Evolutionary conservation across 2,797 vertebrate species (phyloP).

Genomic region (Enteromius trimaculatus): DNA sequence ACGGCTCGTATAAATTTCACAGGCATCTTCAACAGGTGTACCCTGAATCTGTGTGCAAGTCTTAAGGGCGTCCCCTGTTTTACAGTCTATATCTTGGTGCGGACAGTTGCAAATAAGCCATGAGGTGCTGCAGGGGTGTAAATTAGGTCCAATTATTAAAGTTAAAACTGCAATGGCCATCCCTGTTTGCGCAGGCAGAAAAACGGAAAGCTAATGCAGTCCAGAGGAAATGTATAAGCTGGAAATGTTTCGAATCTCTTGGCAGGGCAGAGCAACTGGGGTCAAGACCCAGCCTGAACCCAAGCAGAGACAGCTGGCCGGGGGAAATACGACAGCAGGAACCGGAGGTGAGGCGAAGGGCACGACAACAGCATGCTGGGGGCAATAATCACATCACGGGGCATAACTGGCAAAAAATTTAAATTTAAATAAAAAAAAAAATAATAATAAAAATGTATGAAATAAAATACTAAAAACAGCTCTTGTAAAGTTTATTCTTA

Average conservation of each 20-base stretch:
- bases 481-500: not conserved
- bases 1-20: not conserved
- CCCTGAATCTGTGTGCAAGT: not conserved
- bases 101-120: conserved; percentile 3
- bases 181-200: not conserved
- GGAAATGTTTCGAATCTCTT: conserved; percentile 23
- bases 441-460: too few species aligned
- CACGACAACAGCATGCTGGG: conserved; percentile 26
- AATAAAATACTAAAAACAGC: not conserved
- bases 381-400: conserved; percentile 9
- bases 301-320: conserved; percentile 58
- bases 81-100: not conserved
- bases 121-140: not conserved
- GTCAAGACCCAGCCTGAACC: conserved; percentile 57
- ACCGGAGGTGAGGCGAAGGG: conserved; percentile 57
- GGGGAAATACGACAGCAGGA: conserved; percentile 56
- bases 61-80: conserved; percentile 13
- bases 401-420: not conserved
- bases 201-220: conserved; percentile 1
- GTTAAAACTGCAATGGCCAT: not conserved
- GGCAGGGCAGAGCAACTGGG: conserved; percentile 26
- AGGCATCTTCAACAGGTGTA: not conserved
- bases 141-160: conserved; percentile 21
- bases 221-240: not conserved
- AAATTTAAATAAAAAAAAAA: not conserved